Evolutionary conservation across 2,888 invertebrate genomes (phyloP), one percentile per base, ranked within the genome.

Genomic region (Metalampra italica): DNA sequence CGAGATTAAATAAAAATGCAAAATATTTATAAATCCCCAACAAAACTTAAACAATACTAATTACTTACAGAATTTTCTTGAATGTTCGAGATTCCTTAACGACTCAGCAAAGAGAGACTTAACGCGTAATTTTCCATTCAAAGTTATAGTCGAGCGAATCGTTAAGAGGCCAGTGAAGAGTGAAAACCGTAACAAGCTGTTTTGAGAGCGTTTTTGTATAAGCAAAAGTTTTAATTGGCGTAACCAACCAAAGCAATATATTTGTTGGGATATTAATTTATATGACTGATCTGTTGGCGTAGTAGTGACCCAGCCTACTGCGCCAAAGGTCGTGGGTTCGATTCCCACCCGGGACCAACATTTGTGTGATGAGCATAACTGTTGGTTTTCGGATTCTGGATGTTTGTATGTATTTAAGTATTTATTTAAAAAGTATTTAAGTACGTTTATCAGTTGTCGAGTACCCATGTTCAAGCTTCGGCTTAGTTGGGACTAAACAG

Each of bases 151-250:
- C 53, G 51, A 52, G 54, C 45, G 54, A 67, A 59, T 63, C 57
- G 52, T 57, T 60, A 64, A 66, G 63, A 61, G 57, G 57, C 48
- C 52, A 51, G 54, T 47, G 52, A 54, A 57, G 60, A 61, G 59
- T 59, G 56, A 59, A 66, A 64, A 62, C 59, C 62, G 60, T 55
- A 64, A 68, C 64, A 66, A 70, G 61, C 65, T 70, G 68, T 64
- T 68, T 64, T 54, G 56, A 62, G 63, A 66, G 65, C 56, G 64
- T 68, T 72, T 67, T 37, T 37, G 36, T 43, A 43, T 43, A 13
- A 36, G 32, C 14, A 42, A 65, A 74, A 75, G 58, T 74, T 75
- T 68, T 75, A 74, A 75, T 75, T 73, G 68, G 77, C 1, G 36
- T 5, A 36, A 34, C n/a, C 11, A n/a, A 9, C 14, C 5, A 14